Evolutionary conservation across 2,113 vertebrate species (phyloP).

Genomic region (Larimichthys crocea): DNA sequence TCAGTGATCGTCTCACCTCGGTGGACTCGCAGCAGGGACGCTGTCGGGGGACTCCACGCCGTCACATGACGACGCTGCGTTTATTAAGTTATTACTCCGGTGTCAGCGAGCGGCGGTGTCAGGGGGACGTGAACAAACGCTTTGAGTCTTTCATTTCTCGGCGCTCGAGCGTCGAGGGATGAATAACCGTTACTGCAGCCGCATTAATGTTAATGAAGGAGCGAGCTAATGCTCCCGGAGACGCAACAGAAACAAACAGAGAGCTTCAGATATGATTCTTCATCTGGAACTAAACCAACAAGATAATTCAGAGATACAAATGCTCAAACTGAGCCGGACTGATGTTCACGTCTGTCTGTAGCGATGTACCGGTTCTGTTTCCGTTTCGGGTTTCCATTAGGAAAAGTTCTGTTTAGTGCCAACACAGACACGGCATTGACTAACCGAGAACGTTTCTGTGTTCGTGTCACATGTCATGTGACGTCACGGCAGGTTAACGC

Average conservation of each 20-base stretch:
- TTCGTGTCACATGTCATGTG: no score
- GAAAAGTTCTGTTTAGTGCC: no score
- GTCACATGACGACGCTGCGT: background rate
- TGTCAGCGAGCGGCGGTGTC: background rate
- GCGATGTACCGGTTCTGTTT: no score
- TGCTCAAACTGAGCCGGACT: no score
- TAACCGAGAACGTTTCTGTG: no score
- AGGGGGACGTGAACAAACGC: constrained; percentile 9
- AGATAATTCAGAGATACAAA: no score
- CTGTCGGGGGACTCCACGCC: background rate
- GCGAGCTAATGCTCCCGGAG: background rate
- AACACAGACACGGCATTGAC: no score
- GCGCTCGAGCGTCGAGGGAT: background rate
- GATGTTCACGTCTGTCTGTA: no score
- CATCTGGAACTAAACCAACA: no score
- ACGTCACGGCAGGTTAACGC: no score
- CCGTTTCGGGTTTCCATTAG: no score
- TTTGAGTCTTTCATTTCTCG: background rate
- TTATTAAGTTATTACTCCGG: constrained; percentile 1
- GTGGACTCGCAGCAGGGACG: no score
- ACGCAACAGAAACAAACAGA: background rate
- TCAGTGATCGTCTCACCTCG: background rate
- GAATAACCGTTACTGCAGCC: constrained; percentile 19
- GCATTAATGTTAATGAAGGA: constrained; percentile 39
- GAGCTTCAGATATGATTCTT: background rate